Evolutionary conservation across 2,113 vertebrate species (phyloP).

Genomic region (Pseudolaguvia tuberculata): DNA sequence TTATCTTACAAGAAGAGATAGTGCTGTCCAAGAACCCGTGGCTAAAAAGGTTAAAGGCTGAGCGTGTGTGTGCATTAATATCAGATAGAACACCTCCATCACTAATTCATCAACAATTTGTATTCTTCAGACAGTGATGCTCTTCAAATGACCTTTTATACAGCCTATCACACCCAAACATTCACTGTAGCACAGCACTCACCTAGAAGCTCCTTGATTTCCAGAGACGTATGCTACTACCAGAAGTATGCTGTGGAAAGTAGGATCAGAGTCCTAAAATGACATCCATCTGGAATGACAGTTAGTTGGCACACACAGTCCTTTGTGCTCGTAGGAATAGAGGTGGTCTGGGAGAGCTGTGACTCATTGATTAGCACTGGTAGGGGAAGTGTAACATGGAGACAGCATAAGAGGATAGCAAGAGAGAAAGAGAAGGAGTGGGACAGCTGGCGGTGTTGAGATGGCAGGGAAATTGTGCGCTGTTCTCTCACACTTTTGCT

Average conservation of each 20-base stretch:
- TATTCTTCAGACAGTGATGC: slow-evolving; percentile 51
- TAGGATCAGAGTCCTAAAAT: slow-evolving; percentile 18
- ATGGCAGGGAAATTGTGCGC: slow-evolving; percentile 17
- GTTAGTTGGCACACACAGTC: neutral
- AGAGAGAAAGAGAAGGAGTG: slow-evolving; percentile 6
- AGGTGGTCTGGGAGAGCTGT: slow-evolving; percentile 51
- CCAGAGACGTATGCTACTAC: slow-evolving; percentile 24
- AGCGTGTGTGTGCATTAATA: slow-evolving; percentile 34
- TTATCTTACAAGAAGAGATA: slow-evolving; percentile 23
- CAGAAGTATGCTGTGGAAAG: neutral
- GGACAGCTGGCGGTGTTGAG: slow-evolving; percentile 3
- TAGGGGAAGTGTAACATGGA: slow-evolving; percentile 53
- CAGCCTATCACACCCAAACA: slow-evolving; percentile 29
- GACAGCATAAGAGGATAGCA: slow-evolving; percentile 32
- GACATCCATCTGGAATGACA: slow-evolving; percentile 17
- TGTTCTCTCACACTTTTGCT: slow-evolving; percentile 32
- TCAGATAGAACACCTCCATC: slow-evolving; percentile 55
- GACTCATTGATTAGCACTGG: slow-evolving; percentile 60
- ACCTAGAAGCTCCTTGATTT: slow-evolving; percentile 37
- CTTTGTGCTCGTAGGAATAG: slow-evolving; percentile 35
- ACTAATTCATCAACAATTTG: slow-evolving; percentile 63
- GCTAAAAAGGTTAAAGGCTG: slow-evolving; percentile 46
- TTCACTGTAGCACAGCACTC: slow-evolving; percentile 24
- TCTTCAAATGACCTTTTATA: slow-evolving; percentile 60
- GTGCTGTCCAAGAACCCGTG: slow-evolving; percentile 21